Base-by-base conservation (phyloP, 2,888 invertebrate species). In the Spialia ferax region DNA sequence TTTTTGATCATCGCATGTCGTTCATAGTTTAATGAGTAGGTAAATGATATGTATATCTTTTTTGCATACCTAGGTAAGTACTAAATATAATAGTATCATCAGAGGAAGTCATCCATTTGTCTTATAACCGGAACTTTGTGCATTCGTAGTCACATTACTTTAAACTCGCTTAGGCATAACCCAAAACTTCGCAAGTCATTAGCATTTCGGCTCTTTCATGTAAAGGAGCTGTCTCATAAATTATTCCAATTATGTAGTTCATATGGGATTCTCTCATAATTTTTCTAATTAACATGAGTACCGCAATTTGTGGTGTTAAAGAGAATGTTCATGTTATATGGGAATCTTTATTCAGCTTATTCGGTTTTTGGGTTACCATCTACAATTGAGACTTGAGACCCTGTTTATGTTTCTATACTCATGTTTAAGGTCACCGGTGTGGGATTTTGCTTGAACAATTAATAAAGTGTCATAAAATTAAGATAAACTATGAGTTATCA, bases 331-430 rank as follows among this genome's bases (percentile, higher is more conserved):
- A 74, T 71, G 68, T 69, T 35, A 73, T 74, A 73, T 75, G 75
- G 62, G 76, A 76, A 74, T 74, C 68, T 65, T 69, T 69, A 63
- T 71, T 70, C 68, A 59, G 68, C 62, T 70, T 74, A 72, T 75
- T 75, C 69, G 70, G 74, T 72, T 73, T 74, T 59, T 66, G 66
- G 71, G 71, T 71, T 71, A 71, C 66, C 67, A 69, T 69, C 26
- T 52, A 57, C 62, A 60, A 70, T 61, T 70, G 35, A 55, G 61
- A 70, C 52, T 57, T 70, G 32, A 50, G 63, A 70, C 52, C 52
- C 52, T 63, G 68, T 63, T 67, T 23, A 65, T 62, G 23, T 57
- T 64, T 61, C 32, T 61, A 35, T 50, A 5, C 18, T 64, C n/a
- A 13, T 32, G 29, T 63, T 26, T 50, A 54, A 66, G 66, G 68